Base-by-base conservation (phyloP, 2,797 vertebrate genomes). In the Garrulus glandarius region DNA sequence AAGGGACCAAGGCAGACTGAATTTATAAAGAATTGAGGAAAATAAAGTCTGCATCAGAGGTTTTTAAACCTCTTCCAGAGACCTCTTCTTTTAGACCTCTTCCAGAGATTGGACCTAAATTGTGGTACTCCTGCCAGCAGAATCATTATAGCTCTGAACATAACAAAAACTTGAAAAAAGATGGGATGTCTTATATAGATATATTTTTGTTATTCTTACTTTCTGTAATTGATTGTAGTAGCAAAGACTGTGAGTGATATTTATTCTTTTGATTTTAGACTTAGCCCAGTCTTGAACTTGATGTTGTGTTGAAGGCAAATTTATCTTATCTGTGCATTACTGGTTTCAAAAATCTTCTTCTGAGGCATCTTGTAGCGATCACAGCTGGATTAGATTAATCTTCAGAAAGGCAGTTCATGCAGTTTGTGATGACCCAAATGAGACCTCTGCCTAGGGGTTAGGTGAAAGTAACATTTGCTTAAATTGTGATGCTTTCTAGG, bases 331-430 rank as follows among this genome's bases (percentile, higher is more conserved):
- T 75, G 27, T 74, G 64, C 29, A 4, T 59, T 85, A 10, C 68
- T 80, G 49, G 23, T 50, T 78, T 83, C 57, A 60, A 43, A 57
- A 50, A 16, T 32, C 50, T 91, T 89, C 61, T 84, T 85, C 68
- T 36, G 57, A 87, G 87, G 71, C 53, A 61, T 77, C 70, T 75
- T 80, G 56, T 61, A 85, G 84, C 0, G 10, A 87, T 89, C 78
- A 41, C 78, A 74, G 68, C 68, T 78, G 84, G 84, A 69, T 92
- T 74, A 92, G 91, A 71, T 87, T 89, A 29, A 87, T 85, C 81
- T 94, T 91, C 79, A 89, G 47, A 89, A 75, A 47, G 72, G 65
- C 50, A 81, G 49, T 71, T 88, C 47, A 5, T 81, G 41, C 70
- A n/a, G 49, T 89, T 89, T 68, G 61, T 63, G 46, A 27, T 82